Conservation (phyloP, 2,888 invertebrate genomes). For the Drosophila pegasa region DNA sequence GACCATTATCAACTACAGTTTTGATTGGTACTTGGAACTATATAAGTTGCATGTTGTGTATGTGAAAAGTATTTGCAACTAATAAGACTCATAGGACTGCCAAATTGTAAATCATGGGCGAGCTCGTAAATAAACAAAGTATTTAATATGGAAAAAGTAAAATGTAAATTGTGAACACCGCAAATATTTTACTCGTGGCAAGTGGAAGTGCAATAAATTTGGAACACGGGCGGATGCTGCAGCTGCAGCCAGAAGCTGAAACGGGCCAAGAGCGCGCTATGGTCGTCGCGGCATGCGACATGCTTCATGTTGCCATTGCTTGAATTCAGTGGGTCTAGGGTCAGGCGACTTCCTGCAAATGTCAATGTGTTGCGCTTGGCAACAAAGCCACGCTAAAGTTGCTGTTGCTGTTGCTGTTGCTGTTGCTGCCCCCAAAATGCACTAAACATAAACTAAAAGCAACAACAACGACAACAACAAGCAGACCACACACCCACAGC, state of each 20-base stretch:
- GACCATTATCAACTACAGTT: not conserved
- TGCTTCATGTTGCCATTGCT: conserved; percentile 10
- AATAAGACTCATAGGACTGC: conserved; percentile 12
- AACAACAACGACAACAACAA: conserved; percentile 37
- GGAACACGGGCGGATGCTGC: conserved; percentile 38
- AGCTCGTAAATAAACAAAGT: conserved; percentile 33
- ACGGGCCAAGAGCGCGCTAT: not conserved
- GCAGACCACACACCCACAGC: conserved; percentile 18
- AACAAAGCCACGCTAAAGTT: conserved; percentile 39
- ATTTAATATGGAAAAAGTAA: conserved; percentile 35
- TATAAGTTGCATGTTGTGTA: no score
- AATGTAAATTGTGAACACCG: conserved; percentile 54
- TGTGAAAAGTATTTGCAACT: not conserved
- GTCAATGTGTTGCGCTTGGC: conserved; percentile 46
- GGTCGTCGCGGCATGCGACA: conserved; percentile 2
- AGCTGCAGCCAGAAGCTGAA: conserved; percentile 21
- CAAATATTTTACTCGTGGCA: conserved; percentile 56
- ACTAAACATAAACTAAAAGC: conserved; percentile 60
- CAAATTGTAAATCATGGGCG: conserved; percentile 21
- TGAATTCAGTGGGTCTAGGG: conserved; percentile 31
- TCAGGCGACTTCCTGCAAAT: conserved; percentile 31
- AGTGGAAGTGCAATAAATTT: conserved; percentile 67
- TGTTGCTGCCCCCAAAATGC: conserved; percentile 61
- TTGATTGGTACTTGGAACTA: not conserved
- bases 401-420: conserved; percentile 7